Conservation (phyloP, 1,140 invertebrate genomes). For the Drosophila miranda region DNA sequence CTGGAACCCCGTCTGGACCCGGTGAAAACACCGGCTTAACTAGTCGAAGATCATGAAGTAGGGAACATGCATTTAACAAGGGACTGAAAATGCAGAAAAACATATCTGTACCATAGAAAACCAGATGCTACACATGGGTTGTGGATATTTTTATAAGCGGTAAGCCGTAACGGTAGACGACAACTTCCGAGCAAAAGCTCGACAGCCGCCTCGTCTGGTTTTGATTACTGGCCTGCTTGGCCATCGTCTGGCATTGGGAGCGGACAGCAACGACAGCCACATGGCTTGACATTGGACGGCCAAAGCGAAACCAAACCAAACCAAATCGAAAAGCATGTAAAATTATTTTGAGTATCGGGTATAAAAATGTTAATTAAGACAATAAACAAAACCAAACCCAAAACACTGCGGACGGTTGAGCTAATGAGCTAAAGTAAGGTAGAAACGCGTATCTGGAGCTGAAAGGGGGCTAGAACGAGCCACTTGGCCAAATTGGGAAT, state of each 20-base stretch:
- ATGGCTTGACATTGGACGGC: conserved; percentile 67
- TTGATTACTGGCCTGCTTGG: conserved; percentile 46
- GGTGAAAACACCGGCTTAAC: too few relatives aligned
- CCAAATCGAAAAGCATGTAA: conserved; percentile 46
- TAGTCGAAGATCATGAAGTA: too few relatives aligned
- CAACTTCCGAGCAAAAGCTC: conserved; percentile 60
- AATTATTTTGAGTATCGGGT: too few relatives aligned
- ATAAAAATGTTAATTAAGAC: conserved; percentile 57
- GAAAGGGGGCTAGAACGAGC: conserved; percentile 15
- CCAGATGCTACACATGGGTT: conserved; percentile 2
- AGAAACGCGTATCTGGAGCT: conserved; percentile 40
- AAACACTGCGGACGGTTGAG: neutral
- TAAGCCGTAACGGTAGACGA: conserved; percentile 62
- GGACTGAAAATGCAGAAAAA: too few relatives aligned
- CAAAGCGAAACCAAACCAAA: conserved; percentile 43
- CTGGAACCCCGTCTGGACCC: too few relatives aligned
- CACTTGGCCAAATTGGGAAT: neutral
- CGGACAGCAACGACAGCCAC: conserved; percentile 46
- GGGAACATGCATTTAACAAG: too few relatives aligned
- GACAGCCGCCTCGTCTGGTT: conserved; percentile 61
- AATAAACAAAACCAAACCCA: conserved; percentile 2
- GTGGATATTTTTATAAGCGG: conserved; percentile 62
- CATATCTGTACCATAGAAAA: conserved; percentile 1
- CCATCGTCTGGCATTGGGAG: conserved; percentile 63
- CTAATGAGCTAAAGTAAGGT: conserved; percentile 37